A percentile compares a stretch with the other conserved stretches of the same genome.
phyloP scores from a whole-genome alignment of 2,888 invertebrate genomes.

The Hypercompe scribonia region DNA sequence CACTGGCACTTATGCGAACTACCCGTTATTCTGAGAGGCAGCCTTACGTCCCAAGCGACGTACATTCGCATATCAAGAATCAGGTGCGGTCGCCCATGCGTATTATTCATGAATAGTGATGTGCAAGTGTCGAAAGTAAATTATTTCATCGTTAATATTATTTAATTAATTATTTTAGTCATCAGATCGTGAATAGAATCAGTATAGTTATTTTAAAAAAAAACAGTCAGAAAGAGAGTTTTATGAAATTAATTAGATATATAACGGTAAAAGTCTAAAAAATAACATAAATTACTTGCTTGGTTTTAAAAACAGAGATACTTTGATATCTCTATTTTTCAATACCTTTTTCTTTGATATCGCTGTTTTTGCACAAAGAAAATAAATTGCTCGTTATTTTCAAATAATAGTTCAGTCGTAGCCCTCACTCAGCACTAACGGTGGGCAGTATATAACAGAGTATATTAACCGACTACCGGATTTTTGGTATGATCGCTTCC shows the following conservation, averaged over 20 bases:
- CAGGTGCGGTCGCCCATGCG: slow-evolving; percentile 36
- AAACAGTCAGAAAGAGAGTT: too few relatives aligned
- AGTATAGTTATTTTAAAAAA: neutral
- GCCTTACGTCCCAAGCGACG: slow-evolving; percentile 29
- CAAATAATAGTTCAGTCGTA: neutral
- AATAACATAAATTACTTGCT: too few relatives aligned
- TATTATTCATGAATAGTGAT: slow-evolving; percentile 34
- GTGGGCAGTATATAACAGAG: neutral
- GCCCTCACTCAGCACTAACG: neutral
- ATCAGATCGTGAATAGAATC: neutral
- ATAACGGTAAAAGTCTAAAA: too few relatives aligned
- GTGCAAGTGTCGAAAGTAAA: slow-evolving; percentile 9
- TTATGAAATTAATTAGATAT: too few relatives aligned
- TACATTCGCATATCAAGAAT: slow-evolving; percentile 39
- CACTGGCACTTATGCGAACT: slow-evolving; percentile 38
- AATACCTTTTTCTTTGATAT: neutral
- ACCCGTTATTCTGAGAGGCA: slow-evolving; percentile 37
- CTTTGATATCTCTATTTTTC: neutral
- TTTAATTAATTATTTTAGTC: neutral
- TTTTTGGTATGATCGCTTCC: neutral
- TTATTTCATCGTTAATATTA: neutral
- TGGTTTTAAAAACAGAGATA: too few relatives aligned
- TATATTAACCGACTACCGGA: neutral
- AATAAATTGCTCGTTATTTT: neutral
- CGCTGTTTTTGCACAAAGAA: neutral